Conservation (phyloP, 2,113 vertebrate genomes). For the Megaleporinus macrocephalus region DNA sequence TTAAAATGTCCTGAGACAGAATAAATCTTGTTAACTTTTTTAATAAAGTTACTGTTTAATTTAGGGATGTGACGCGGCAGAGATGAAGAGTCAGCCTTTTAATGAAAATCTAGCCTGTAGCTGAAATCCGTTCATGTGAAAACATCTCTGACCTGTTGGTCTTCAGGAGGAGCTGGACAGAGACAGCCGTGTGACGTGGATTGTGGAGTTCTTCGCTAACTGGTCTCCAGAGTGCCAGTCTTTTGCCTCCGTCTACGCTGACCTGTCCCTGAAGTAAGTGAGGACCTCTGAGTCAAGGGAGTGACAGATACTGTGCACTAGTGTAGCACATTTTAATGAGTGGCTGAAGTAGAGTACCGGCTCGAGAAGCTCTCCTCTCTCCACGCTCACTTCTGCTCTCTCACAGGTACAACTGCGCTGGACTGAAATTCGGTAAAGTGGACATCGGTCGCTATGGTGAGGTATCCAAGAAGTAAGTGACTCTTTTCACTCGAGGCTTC, state of each 20-base stretch:
- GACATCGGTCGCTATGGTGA: constrained; percentile 93
- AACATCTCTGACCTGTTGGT: background rate
- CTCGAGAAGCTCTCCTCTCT: too few relatives aligned
- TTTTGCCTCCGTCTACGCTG: constrained; percentile 91
- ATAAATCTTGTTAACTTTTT: too few relatives aligned
- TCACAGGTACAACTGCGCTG: constrained; percentile 88
- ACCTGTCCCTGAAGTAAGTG: constrained; percentile 96
- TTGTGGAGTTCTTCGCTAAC: constrained; percentile 95
- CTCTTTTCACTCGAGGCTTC: background rate
- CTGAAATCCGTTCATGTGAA: background rate
- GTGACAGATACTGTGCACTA: background rate
- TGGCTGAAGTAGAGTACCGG: too few relatives aligned
- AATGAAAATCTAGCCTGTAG: background rate
- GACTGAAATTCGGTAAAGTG: constrained; percentile 94
- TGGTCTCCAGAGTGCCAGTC: constrained; percentile 97
- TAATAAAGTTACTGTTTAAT: too few relatives aligned
- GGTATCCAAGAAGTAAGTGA: constrained; percentile 84
- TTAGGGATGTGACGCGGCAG: too few relatives aligned
- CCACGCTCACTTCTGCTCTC: background rate
- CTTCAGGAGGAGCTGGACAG: constrained; percentile 90
- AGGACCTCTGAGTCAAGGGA: constrained; percentile 49
- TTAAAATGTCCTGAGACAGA: too few relatives aligned
- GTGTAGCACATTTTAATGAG: too few relatives aligned
- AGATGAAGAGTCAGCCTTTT: too few relatives aligned
- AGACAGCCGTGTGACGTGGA: constrained; percentile 88